Base-by-base conservation (phyloP, 2,113 vertebrate genomes). In the Balaenoptera acutorostrata region DNA sequence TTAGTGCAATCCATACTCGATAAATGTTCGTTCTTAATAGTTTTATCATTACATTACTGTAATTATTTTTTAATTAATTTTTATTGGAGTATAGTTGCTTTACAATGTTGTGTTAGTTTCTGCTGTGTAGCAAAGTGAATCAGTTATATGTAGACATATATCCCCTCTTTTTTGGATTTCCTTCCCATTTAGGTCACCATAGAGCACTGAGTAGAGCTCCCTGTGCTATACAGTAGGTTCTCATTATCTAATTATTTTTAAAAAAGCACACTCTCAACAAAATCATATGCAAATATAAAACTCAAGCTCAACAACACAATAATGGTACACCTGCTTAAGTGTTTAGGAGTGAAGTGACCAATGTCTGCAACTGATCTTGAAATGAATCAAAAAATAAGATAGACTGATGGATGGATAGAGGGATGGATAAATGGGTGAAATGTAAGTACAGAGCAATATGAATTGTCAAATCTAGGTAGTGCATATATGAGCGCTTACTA, bases 201-300 rank as follows among this genome's bases (percentile, higher is more conserved):
- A 57, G 55, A 57, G 55, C 55, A 57, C 55, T 57, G 55, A 57
- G 55, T 21, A 57, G 55, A 57, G 55, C 21, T 57, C 55, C 55
- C 55, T 57, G 55, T 27, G 59, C 59, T 61, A 61, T 11, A 11
- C 59, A 25, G 55, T 57, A 57, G 55, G 55, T 57, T 57, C 55
- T 57, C 20, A 61, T 61, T 27, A 11, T 4, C 59, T 39, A 44
- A 64, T 68, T 61, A 18, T 63, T 13, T 15, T 33, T 61, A 7
- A 25, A 31, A 33, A 41, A 77, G 10, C n/a, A 12, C 5, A 44
- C 29, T 15, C 33, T 66, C 59, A 74, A 82, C 69, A 64, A 66
- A 92, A 87, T 9, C n/a, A 11, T 17, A 82, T 75, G 69, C 64
- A 59, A 94, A 84, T 39, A 55, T 41, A 25, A 61, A 72, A 77